Conservation (phyloP, 2,888 invertebrate species). For the Stenodera caucasica region DNA sequence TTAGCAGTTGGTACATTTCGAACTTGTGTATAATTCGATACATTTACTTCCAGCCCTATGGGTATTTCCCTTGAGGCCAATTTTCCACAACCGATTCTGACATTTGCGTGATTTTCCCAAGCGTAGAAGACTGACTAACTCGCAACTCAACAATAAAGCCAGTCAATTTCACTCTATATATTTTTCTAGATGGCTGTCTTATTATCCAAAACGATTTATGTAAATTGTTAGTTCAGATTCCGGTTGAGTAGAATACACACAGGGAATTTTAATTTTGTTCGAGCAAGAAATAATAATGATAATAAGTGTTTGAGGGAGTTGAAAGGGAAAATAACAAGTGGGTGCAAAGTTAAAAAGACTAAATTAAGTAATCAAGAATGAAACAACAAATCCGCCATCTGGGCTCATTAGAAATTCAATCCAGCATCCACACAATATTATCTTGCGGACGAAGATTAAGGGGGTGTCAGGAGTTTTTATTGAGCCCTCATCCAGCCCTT, state of each 20-base stretch:
- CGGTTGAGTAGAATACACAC: background rate
- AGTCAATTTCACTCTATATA: background rate
- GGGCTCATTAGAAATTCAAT: background rate
- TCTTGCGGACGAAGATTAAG: background rate
- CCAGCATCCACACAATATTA: background rate
- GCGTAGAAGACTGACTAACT: background rate
- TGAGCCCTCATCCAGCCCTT: background rate
- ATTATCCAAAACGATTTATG: conserved; percentile 6
- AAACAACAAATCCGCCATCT: background rate
- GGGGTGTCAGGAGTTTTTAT: background rate
- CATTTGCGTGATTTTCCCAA: conserved; percentile 1
- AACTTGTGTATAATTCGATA: background rate
- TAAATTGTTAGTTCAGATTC: conserved; percentile 2
- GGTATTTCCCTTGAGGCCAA: conserved; percentile 4
- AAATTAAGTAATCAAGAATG: background rate
- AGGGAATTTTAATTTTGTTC: background rate
- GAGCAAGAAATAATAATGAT: background rate
- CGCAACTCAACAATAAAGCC: background rate
- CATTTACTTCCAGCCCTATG: background rate
- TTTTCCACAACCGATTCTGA: conserved; percentile 10
- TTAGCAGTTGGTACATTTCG: background rate
- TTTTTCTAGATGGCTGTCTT: background rate
- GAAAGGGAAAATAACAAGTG: background rate
- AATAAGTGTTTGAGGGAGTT: background rate
- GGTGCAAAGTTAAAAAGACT: background rate